Evolutionary conservation across 2,888 invertebrate genomes (phyloP), one percentile per base, ranked within the genome.

Genomic region (Sepioteuthis lessoniana): DNA sequence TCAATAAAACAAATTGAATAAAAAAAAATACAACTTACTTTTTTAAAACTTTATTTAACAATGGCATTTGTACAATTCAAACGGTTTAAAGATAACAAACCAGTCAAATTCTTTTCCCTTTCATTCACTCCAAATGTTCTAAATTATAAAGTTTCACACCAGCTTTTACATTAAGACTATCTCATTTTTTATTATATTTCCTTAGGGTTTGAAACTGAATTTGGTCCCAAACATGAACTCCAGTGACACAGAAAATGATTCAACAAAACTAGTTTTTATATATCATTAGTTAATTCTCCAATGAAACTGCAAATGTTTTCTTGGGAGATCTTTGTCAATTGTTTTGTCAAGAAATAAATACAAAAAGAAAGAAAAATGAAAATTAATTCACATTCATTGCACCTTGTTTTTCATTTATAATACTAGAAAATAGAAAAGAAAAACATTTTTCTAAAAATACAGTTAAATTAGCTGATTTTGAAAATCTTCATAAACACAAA

Each of bases 51-150:
- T 76, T 76, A 76, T 76, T 76, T n/a, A 76, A 76, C 76, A 76
- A 76, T 76, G 76, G n/a, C n/a, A 76, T 76, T 76, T 76, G 76
- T 76, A 76, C 76, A 76, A 76, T 76, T 76, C 76, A 76, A 76
- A 76, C n/a, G 76, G 76, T 13, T 35, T 76, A 76, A 55, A 55
- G 55, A 55, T 35, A 76, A 35, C 76, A 76, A 76, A 76, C n/a
- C 76, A 16, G 76, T 76, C n/a, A 76, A 76, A 76, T 76, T 35
- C n/a, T 76, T 76, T 76, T n/a, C 19, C 76, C 16, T 76, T 76
- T 76, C 76, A 76, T 76, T 76, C 76, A 76, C 35, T 76, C 76
- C n/a, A 76, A 76, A 76, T 76, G n/a, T 35, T 76, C 76, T 76
- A 76, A 35, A 16, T 76, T 35, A 76, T n/a, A 50, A 21, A 76